These are phyloP conservation scores for Pantelozetes paolii DNA, from an alignment of 2,888 invertebrate species.

Conservation along the genomic window DNA sequence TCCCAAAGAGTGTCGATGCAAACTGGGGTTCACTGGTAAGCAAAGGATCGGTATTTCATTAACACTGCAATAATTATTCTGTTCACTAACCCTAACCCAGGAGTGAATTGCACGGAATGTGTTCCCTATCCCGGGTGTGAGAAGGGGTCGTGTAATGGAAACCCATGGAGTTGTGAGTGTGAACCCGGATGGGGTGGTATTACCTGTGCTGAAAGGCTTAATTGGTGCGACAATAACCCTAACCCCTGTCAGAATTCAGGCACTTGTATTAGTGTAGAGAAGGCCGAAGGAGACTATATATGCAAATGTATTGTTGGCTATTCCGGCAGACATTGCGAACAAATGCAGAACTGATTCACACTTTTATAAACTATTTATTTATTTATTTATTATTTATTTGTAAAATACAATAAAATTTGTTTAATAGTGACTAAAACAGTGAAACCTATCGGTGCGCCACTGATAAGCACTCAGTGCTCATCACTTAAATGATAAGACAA, in stretches of 20 bases:
- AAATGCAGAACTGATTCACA: not conserved
- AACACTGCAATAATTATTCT: not conserved
- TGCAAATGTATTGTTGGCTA: conserved; percentile 50
- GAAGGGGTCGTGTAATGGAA: conserved; percentile 67
- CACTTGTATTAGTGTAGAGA: conserved; percentile 41
- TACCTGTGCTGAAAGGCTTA: conserved; percentile 60
- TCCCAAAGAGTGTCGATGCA: conserved; percentile 75
- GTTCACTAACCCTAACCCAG: not conserved
- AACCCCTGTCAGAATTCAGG: conserved; percentile 41
- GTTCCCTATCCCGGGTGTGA: conserved; percentile 83
- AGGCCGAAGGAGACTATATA: conserved; percentile 33
- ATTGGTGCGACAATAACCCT: conserved; percentile 39
- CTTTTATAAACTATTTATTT: conserved; percentile 18
- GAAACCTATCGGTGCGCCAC: too few relatives aligned
- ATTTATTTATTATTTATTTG: conserved; percentile 9
- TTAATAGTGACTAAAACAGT: too few relatives aligned
- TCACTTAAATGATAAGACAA: too few relatives aligned
- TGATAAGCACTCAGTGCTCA: too few relatives aligned
- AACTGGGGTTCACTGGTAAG: conserved; percentile 74
- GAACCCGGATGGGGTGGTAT: conserved; percentile 83
- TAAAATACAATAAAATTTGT: not conserved
- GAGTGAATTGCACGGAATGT: conserved; percentile 62
- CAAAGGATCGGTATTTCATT: not conserved
- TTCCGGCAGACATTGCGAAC: conserved; percentile 49
- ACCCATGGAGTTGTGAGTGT: conserved; percentile 88